Evolutionary conservation across 2,113 vertebrate genomes (phyloP).

Genomic region (Paedocypris sp.): DNA sequence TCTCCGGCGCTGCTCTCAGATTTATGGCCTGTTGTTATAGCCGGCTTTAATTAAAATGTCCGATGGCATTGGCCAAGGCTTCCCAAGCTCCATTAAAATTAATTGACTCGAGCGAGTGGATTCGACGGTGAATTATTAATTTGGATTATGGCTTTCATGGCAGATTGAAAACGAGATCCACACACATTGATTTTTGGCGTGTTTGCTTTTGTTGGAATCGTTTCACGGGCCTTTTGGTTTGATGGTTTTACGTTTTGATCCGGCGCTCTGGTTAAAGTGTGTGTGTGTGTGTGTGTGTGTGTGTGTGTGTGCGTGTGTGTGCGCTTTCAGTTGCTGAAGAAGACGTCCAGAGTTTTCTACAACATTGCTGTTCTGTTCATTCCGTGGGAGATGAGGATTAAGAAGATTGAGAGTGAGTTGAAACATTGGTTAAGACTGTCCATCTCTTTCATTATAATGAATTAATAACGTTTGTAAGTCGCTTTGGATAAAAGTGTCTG

Average conservation of each 20-base stretch:
- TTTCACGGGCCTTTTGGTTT: not conserved
- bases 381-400: slow-evolving; percentile 97
- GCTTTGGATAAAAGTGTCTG: too few relatives aligned
- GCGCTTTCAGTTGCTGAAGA: slow-evolving; percentile 76
- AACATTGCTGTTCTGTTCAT: slow-evolving; percentile 88
- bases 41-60: slow-evolving; percentile 65
- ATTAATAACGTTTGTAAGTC: too few relatives aligned
- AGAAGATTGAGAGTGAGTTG: slow-evolving; percentile 94
- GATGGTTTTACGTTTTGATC: too few relatives aligned
- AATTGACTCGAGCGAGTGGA: slow-evolving; percentile 51
- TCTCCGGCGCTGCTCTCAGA: slow-evolving; percentile 19
- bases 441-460: too few relatives aligned
- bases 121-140: slow-evolving; percentile 50
- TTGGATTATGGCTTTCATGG: slow-evolving; percentile 40
- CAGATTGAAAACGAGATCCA: slow-evolving; percentile 42
- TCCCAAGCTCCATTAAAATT: slow-evolving; percentile 52
- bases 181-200: slow-evolving; percentile 13
- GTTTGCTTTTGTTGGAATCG: not conserved
- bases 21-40: slow-evolving; percentile 52
- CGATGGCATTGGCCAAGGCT: slow-evolving; percentile 41
- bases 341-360: slow-evolving; percentile 73
- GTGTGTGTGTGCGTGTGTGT: not conserved
- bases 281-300: not conserved
- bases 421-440: too few relatives aligned
- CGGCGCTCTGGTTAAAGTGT: not conserved